These are phyloP conservation scores for Epinephelus coioides DNA, from an alignment of 2,797 vertebrate species.

Conservation along the genomic window DNA sequence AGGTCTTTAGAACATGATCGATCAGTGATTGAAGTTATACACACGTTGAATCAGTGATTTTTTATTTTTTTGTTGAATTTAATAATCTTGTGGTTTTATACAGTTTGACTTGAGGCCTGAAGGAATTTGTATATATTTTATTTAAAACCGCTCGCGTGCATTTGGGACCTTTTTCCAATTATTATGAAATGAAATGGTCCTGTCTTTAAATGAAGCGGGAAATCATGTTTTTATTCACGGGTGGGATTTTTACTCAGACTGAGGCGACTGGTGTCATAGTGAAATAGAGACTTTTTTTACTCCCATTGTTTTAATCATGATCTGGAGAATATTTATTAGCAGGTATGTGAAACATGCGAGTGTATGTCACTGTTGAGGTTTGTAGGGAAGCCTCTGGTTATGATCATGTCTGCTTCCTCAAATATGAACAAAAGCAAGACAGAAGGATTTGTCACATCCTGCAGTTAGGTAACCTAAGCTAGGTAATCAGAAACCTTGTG, in stretches of 20 bases:
- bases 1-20: not conserved
- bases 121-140: slow-evolving; percentile 40
- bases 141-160: slow-evolving; percentile 27
- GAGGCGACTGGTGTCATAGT: not conserved
- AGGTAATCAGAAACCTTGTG: slow-evolving; percentile 5
- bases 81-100: slow-evolving; percentile 34
- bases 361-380: not conserved
- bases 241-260: not conserved
- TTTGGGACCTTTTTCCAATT: slow-evolving; percentile 36
- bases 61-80: slow-evolving; percentile 2
- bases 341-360: not conserved
- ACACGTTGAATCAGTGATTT: not conserved
- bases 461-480: not conserved
- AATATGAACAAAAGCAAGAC: slow-evolving; percentile 1
- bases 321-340: not conserved
- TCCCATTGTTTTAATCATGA: not conserved
- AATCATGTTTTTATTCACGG: slow-evolving; percentile 10
- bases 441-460: not conserved
- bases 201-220: not conserved
- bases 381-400: not conserved
- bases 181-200: slow-evolving; percentile 18
- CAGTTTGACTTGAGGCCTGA: slow-evolving; percentile 25
- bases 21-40: not conserved
- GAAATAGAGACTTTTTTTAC: slow-evolving; percentile 3
- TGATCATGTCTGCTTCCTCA: not conserved